phyloP scores from a whole-genome alignment of 2,113 vertebrate species.

The Brachyhypopomus occidentalis region DNA sequence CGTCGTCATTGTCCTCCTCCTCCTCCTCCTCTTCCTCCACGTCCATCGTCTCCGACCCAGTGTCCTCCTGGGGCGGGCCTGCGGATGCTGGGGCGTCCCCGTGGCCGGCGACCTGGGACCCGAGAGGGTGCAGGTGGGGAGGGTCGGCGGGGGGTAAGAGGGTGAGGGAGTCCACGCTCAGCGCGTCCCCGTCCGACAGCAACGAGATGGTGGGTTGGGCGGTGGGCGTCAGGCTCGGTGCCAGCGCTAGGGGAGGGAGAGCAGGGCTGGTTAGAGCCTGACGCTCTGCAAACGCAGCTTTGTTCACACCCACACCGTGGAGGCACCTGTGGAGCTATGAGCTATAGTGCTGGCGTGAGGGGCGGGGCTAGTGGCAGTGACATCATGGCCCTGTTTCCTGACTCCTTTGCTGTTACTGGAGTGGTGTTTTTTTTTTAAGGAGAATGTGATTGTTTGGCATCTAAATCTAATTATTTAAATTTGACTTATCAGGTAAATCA shows the following conservation, averaged over 20 bases:
- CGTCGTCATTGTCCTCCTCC: background rate
- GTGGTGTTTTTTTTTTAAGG: too few relatives aligned
- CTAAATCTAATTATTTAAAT: too few relatives aligned
- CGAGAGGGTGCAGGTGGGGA: conserved; percentile 76
- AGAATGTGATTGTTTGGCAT: too few relatives aligned
- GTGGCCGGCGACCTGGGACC: conserved; percentile 56
- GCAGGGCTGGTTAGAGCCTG: conserved; percentile 20
- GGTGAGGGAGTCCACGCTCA: conserved; percentile 91
- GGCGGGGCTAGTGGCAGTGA: too few relatives aligned
- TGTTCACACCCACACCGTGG: background rate
- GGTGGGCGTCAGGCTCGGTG: conserved; percentile 93
- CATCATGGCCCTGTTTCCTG: background rate
- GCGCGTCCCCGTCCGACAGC: conserved; percentile 80
- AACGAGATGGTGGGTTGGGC: conserved; percentile 94
- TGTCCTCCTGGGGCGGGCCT: background rate
- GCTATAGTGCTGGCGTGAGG: background rate
- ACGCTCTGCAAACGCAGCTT: conserved; percentile 33
- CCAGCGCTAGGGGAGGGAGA: conserved; percentile 70
- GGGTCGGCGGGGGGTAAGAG: conserved; percentile 87
- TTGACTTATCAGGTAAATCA: too few relatives aligned
- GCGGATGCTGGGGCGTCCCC: background rate
- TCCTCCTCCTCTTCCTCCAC: background rate
- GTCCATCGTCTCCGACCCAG: background rate
- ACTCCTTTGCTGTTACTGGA: background rate
- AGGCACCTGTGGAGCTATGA: background rate